Evolutionary conservation across 2,888 invertebrate species (phyloP), one percentile per base, ranked within the genome.

Genomic region (Drosophila tripunctata): DNA sequence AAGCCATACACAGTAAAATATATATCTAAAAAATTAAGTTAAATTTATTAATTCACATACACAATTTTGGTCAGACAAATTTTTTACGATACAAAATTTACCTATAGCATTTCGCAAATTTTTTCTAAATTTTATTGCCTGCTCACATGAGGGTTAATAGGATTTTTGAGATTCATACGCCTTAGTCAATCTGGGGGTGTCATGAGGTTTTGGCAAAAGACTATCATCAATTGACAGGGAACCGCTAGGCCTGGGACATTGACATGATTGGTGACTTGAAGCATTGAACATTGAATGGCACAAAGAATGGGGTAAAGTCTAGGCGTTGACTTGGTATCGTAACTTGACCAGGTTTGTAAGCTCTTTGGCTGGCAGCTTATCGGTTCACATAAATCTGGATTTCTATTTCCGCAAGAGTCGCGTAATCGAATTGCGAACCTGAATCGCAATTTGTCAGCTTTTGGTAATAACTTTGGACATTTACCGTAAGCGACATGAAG

Each of bases 401-500:
- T 71, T 74, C 63, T 68, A 72, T 81, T 85, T 79, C 78, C 85
- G 78, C 78, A 66, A 35, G 33, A 61, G 67, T 62, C 54, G 68
- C 84, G 71, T 67, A 67, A 67, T 70, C 78, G 41, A 65, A 68
- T 60, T 64, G 57, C 72, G 36, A 43, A 58, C 65, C 66, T 64
- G 69, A 83, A 72, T 72, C 62, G 85, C 84, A 85, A 83, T 83
- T 83, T 87, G 83, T 87, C 87, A 81, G 87, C 87, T 87, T 83
- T 85, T 76, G 78, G 86, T 87, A 76, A 87, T 84, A 83, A 85
- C 82, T 87, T 87, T 81, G 74, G 78, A 78, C 82, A 81, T 82
- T 84, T 81, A 87, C 85, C 82, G 82, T 81, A 78, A 82, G 81
- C 69, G 66, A 56, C 40, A 24, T 22, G 10, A 35, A 12, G 33